These are phyloP conservation scores for Vireo griseus DNA, from an alignment of 2,797 vertebrate genomes.

Conservation along the genomic window DNA sequence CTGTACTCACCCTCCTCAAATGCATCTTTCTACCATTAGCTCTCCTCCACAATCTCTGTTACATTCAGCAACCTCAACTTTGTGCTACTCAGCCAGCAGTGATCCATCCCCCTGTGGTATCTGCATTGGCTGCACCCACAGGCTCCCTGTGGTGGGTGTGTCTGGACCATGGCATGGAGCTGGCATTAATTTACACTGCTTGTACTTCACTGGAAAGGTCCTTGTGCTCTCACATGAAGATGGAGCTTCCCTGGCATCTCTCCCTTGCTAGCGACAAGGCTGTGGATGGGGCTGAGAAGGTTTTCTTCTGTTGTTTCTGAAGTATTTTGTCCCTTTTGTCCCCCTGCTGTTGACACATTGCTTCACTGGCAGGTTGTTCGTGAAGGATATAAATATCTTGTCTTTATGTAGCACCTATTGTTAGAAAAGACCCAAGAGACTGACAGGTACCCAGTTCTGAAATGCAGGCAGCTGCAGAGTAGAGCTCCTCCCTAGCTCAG, in stretches of 20 bases:
- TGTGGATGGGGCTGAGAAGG: neutral
- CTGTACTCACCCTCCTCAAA: neutral
- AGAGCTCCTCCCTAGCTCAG: neutral
- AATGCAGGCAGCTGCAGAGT: neutral
- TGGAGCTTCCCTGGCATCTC: neutral
- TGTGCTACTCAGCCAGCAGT: neutral
- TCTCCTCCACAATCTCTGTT: neutral
- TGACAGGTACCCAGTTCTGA: neutral
- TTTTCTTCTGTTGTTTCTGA: neutral
- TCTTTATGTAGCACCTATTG: neutral
- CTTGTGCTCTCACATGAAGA: neutral
- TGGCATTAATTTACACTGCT: neutral
- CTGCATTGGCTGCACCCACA: neutral
- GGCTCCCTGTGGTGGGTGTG: rapidly evolving
- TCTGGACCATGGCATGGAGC: rapidly evolving
- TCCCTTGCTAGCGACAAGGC: neutral
- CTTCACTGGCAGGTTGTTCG: neutral
- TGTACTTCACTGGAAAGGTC: neutral
- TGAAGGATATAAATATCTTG: neutral
- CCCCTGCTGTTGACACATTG: rapidly evolving
- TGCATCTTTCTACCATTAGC: neutral
- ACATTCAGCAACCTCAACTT: neutral
- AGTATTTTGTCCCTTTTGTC: neutral
- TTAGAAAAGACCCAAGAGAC: neutral
- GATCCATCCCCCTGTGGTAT: neutral